phyloP scores from a whole-genome alignment of 1,140 invertebrate species.

The Nautilus pompilius region DNA sequence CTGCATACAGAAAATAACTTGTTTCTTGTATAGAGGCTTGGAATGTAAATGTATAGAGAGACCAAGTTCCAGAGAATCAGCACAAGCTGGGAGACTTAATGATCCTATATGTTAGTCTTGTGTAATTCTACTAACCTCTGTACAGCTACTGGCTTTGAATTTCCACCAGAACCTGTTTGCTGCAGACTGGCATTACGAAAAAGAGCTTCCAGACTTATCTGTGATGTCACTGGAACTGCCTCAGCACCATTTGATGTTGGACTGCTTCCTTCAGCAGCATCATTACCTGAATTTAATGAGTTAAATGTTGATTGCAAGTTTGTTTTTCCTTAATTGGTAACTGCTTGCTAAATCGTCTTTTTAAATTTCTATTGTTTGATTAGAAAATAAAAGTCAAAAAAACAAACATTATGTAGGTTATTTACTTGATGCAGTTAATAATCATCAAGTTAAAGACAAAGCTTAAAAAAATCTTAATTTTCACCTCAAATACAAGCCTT shows the following conservation, averaged over 20 bases:
- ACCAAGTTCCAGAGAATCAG: not conserved
- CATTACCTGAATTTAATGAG: conserved; percentile 3
- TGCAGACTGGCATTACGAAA: conserved; percentile 38
- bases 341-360: no score
- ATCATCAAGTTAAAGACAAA: no score
- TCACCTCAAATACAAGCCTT: no score
- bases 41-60: not conserved
- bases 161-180: conserved; percentile 18
- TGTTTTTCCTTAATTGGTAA: no score
- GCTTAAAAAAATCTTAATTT: no score
- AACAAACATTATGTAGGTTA: no score
- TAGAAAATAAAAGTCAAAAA: no score
- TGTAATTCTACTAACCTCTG: conserved; percentile 7
- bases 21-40: conserved; percentile 3
- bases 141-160: not conserved
- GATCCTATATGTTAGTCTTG: not conserved
- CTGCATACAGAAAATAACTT: no score
- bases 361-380: no score
- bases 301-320: no score
- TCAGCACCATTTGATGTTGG: no score
- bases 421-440: no score
- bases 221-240: conserved; percentile 13
- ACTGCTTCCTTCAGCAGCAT: not conserved
- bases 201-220: conserved; percentile 34
- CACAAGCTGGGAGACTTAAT: not conserved